Evolutionary conservation across 1,140 invertebrate genomes (phyloP).

Genomic region (Halictus rubicundus): DNA sequence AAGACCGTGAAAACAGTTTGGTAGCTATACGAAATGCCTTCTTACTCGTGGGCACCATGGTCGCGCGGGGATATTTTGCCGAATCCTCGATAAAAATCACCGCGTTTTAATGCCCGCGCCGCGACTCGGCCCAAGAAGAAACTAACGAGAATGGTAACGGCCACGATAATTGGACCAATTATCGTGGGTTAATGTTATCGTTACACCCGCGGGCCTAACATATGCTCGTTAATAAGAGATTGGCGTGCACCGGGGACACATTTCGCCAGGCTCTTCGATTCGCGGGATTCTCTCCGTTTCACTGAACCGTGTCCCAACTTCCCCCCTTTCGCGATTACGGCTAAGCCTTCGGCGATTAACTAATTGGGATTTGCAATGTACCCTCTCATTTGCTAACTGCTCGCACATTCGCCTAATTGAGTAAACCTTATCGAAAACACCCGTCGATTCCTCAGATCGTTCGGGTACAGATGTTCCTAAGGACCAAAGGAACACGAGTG

Average conservation of each 20-base stretch:
- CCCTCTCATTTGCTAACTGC: no score
- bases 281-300: neutral
- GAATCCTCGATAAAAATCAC: conserved; percentile 30
- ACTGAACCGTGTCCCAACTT: neutral
- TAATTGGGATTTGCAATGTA: conserved; percentile 1
- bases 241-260: neutral
- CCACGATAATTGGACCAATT: conserved; percentile 42
- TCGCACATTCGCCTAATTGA: no score
- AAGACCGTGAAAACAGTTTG: conserved; percentile 50
- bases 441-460: no score
- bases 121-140: neutral
- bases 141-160: conserved; percentile 23
- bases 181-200: conserved; percentile 22
- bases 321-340: neutral
- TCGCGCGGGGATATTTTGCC: conserved; percentile 2
- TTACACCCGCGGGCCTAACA: neutral
- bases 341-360: neutral
- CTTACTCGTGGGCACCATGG: conserved; percentile 12
- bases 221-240: conserved; percentile 6
- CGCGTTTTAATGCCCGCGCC: conserved; percentile 29
- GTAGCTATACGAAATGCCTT: conserved; percentile 36
- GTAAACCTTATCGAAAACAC: no score
- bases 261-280: neutral
- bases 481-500: no score
- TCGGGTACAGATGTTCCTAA: no score